Evolutionary conservation across 2,888 invertebrate species (phyloP).

Genomic region (Leptopilina myrica): DNA sequence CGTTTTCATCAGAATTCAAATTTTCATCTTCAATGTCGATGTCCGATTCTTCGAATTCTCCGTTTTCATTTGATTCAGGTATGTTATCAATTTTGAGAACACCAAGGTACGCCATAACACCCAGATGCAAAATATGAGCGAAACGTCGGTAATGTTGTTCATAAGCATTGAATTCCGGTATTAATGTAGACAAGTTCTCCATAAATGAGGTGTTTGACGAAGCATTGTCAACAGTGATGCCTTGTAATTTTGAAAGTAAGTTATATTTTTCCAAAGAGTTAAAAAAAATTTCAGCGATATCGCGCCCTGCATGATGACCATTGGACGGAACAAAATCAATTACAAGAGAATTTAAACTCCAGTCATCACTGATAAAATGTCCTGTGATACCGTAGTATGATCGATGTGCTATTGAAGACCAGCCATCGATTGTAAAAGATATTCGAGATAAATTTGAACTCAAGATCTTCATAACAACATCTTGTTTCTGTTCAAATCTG

Average conservation of each 20-base stretch:
- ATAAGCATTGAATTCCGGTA: conserved; percentile 48
- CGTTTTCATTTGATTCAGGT: background rate
- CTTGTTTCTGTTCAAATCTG: no score
- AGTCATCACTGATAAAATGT: no score
- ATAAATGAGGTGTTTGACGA: conserved; percentile 14
- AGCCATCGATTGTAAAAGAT: no score
- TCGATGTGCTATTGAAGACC: no score
- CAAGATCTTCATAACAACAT: no score
- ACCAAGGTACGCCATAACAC: conserved; percentile 55
- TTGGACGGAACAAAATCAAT: no score
- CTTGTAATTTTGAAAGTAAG: background rate
- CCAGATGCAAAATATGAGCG: conserved; percentile 62
- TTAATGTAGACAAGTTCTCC: conserved; percentile 1
- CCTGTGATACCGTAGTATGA: no score
- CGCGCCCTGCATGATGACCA: no score
- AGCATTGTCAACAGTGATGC: conserved; percentile 39
- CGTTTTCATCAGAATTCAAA: conserved; percentile 20
- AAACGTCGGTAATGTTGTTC: conserved; percentile 63
- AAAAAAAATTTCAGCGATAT: no score
- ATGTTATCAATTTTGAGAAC: background rate
- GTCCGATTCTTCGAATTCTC: conserved; percentile 13
- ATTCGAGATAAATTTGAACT: no score
- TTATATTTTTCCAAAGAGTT: conserved; percentile 9
- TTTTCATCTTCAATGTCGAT: conserved; percentile 2
- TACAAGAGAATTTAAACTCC: no score